Evolutionary conservation across 2,797 vertebrate genomes (phyloP).

Genomic region (Aplochiton taeniatus): DNA sequence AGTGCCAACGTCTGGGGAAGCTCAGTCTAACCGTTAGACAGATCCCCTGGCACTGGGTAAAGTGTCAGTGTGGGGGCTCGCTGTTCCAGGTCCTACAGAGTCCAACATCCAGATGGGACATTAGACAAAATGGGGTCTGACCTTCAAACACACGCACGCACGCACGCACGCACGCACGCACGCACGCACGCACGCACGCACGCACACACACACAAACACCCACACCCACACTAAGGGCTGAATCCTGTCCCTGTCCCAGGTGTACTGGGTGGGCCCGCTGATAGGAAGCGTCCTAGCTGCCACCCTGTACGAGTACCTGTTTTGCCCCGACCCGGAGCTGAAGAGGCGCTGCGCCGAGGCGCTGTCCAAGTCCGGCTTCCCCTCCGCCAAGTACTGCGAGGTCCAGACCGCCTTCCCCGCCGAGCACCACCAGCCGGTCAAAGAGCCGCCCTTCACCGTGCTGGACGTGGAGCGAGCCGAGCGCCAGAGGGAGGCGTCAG

Average conservation of each 20-base stretch:
- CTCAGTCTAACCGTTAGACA: no score
- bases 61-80: no score
- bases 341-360: slow-evolving; percentile 66
- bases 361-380: slow-evolving; percentile 72
- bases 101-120: no score
- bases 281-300: slow-evolving; percentile 34
- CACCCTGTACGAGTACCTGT: slow-evolving; percentile 41
- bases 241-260: slow-evolving; percentile 14
- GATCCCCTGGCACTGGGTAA: no score
- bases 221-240: neutral
- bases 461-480: slow-evolving; percentile 71
- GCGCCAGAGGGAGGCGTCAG: slow-evolving; percentile 77
- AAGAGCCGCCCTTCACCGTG: slow-evolving; percentile 5
- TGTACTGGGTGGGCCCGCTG: slow-evolving; percentile 43
- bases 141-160: neutral
- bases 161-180: neutral
- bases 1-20: no score
- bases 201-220: no score
- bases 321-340: slow-evolving; percentile 36
- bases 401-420: slow-evolving; percentile 38
- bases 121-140: no score
- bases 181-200: neutral
- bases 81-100: no score
- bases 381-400: slow-evolving; percentile 74
- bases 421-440: neutral